Percentiles rank a stretch among this genome's conserved stretches.
phyloP scores from a whole-genome alignment of 2,113 vertebrate species.

The Malaclemys terrapin region DNA sequence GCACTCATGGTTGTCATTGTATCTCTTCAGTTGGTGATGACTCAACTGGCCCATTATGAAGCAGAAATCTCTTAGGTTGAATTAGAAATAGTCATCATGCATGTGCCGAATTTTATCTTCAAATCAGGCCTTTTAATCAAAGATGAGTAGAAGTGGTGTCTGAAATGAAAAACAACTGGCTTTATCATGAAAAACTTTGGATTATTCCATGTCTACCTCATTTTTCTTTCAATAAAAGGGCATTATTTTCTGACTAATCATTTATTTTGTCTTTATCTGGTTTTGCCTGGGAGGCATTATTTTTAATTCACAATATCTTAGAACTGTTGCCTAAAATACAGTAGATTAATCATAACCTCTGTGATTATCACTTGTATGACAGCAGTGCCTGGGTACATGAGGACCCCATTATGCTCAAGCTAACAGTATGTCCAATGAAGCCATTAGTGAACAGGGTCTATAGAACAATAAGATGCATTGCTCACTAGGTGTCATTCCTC shows the following conservation, averaged over 20 bases:
- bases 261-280: neutral
- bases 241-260: neutral
- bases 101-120: neutral
- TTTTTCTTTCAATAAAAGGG: neutral
- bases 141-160: neutral
- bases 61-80: neutral
- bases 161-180: neutral
- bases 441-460: too few species aligned
- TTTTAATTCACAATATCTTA: neutral
- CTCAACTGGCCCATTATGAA: neutral
- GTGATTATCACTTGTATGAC: too few species aligned
- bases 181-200: neutral
- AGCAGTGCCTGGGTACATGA: too few species aligned
- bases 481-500: too few species aligned
- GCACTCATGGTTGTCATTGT: neutral
- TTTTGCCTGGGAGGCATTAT: neutral
- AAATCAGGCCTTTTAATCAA: neutral
- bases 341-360: neutral
- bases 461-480: too few species aligned
- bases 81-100: neutral
- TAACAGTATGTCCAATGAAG: too few species aligned
- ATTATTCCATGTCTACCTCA: neutral
- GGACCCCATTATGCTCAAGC: too few species aligned
- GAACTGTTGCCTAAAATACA: neutral
- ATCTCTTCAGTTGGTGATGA: neutral